Conservation (phyloP, 2,888 invertebrate species). For the Nyleta sp. region DNA sequence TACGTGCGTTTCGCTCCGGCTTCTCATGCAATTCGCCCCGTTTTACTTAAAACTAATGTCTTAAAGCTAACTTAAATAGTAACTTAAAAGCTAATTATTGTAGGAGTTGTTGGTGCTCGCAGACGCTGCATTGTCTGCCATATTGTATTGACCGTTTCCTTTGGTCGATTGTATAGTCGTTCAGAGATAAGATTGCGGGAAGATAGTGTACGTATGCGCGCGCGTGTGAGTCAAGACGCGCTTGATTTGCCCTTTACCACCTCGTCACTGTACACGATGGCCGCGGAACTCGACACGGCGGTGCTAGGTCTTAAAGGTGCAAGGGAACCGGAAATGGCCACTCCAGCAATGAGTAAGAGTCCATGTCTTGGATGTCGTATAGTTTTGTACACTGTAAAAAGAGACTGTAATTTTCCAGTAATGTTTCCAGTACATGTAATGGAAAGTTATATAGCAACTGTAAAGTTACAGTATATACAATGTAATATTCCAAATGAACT, state of each 20-base stretch:
- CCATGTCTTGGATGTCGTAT: background rate
- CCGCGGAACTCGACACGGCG: background rate
- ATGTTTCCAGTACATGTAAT: too few relatives aligned
- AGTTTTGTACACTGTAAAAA: too few relatives aligned
- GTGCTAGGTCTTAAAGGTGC: background rate
- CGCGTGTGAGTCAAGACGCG: slow-evolving; percentile 24
- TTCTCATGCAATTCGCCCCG: background rate
- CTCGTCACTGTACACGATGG: slow-evolving; percentile 25
- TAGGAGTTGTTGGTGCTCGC: background rate
- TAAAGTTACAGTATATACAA: too few relatives aligned
- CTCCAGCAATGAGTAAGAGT: slow-evolving; percentile 18
- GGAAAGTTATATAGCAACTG: too few relatives aligned
- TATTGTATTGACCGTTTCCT: background rate
- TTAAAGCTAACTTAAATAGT: slow-evolving; percentile 5
- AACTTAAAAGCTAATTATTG: background rate
- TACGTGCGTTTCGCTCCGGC: background rate
- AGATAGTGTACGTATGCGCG: slow-evolving; percentile 29
- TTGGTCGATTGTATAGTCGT: slow-evolving; percentile 2
- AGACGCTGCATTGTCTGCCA: background rate
- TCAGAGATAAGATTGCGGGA: slow-evolving; percentile 22
- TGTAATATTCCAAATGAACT: too few relatives aligned
- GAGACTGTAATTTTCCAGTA: too few relatives aligned
- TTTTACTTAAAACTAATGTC: background rate
- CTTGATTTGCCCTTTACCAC: slow-evolving; percentile 40
- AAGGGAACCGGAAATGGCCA: slow-evolving; percentile 13